Evolutionary conservation across 2,888 invertebrate genomes (phyloP).

Genomic region (Zaprionus obscuricornis): DNA sequence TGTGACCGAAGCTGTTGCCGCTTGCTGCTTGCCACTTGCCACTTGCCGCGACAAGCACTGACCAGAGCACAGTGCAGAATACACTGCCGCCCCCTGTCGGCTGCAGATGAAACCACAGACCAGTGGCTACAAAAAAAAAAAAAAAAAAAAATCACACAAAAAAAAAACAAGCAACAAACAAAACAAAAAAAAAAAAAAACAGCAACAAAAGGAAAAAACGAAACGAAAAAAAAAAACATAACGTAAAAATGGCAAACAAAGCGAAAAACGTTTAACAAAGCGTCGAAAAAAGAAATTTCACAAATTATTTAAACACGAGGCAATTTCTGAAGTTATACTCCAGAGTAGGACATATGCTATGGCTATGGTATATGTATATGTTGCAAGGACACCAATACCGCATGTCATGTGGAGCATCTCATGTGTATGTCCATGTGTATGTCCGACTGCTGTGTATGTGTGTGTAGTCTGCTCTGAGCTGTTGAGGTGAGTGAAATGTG

Average conservation of each 20-base stretch:
- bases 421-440: too few relatives aligned
- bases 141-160: conserved; percentile 1
- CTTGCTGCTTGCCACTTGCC: too few relatives aligned
- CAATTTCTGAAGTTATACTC: conserved; percentile 53
- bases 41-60: conserved; percentile 52
- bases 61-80: conserved; percentile 21
- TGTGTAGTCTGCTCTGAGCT: too few relatives aligned
- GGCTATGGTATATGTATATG: too few relatives aligned
- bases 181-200: conserved; percentile 11
- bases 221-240: too few relatives aligned
- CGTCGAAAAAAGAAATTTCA: conserved; percentile 36
- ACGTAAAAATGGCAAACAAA: conserved; percentile 42
- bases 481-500: too few relatives aligned
- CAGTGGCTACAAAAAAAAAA: conserved; percentile 25
- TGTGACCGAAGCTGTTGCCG: conserved; percentile 58
- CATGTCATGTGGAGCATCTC: not conserved
- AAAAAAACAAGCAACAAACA: conserved; percentile 1
- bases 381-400: conserved; percentile 22
- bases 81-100: conserved; percentile 61
- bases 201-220: too few relatives aligned
- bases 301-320: conserved; percentile 67
- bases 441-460: too few relatives aligned
- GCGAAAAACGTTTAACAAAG: conserved; percentile 45
- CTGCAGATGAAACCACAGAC: conserved; percentile 73
- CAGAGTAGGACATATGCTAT: too few relatives aligned